phyloP scores from a whole-genome alignment of 2,888 invertebrate genomes.

The Odiellus spinosus region DNA sequence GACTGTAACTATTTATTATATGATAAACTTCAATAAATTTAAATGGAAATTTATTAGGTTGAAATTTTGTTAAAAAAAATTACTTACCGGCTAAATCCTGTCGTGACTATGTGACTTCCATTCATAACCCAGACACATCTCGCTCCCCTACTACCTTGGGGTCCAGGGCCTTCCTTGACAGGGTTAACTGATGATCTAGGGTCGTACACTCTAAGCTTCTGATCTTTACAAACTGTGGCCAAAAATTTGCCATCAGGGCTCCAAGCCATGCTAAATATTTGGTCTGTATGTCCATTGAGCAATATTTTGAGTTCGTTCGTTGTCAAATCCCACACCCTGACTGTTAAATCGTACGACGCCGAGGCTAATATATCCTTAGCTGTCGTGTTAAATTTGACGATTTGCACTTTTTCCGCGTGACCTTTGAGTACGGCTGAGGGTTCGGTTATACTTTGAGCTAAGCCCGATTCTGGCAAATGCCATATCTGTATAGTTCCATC shows the following conservation, averaged over 20 bases:
- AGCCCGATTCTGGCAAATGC: slow-evolving; percentile 55
- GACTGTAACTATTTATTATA: too few relatives aligned
- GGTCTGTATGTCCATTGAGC: slow-evolving; percentile 61
- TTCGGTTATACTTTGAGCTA: slow-evolving; percentile 60
- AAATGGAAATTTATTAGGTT: neutral
- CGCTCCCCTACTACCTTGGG: slow-evolving; percentile 76
- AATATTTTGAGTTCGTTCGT: slow-evolving; percentile 44
- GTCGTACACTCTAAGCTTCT: slow-evolving; percentile 64
- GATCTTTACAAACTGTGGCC: slow-evolving; percentile 79
- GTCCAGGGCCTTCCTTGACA: slow-evolving; percentile 58
- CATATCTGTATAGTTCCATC: slow-evolving; percentile 68
- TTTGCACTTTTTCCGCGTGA: slow-evolving; percentile 78
- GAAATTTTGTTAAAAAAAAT: neutral
- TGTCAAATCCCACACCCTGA: slow-evolving; percentile 63
- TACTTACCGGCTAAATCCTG: slow-evolving; percentile 72
- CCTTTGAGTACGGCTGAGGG: slow-evolving; percentile 41
- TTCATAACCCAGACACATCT: slow-evolving; percentile 77
- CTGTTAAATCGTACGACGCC: slow-evolving; percentile 74
- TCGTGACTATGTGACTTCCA: slow-evolving; percentile 67
- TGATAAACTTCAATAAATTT: slow-evolving; percentile 1
- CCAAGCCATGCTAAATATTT: slow-evolving; percentile 63
- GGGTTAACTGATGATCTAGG: slow-evolving; percentile 50
- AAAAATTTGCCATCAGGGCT: slow-evolving; percentile 72
- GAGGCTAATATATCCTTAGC: slow-evolving; percentile 71
- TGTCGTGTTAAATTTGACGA: slow-evolving; percentile 76